Conservation (phyloP, 2,797 vertebrate genomes). For the Sebastes aleutianus region DNA sequence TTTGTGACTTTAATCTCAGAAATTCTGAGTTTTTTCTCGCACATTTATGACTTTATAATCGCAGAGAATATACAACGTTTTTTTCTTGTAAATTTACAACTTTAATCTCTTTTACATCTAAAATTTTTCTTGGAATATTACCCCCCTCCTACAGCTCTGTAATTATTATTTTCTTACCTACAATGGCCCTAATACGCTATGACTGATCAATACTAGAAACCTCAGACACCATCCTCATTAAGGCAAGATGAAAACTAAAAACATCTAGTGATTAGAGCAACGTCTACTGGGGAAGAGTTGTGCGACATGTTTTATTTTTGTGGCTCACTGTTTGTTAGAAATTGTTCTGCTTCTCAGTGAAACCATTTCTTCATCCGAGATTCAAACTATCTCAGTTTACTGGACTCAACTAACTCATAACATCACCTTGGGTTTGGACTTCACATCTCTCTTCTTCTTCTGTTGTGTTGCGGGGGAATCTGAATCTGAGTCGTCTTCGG, state of each 20-base stretch:
- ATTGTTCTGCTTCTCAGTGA: background rate
- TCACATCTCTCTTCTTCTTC: slow-evolving; percentile 42
- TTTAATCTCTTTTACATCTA: no score
- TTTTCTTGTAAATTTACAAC: no score
- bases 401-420: background rate
- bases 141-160: accelerated
- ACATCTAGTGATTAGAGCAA: background rate
- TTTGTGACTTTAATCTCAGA: no score
- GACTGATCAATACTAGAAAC: background rate
- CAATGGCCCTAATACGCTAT: no score
- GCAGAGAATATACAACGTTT: no score
- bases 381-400: background rate
- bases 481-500: slow-evolving; percentile 79
- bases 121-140: no score
- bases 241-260: background rate
- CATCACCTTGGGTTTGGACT: slow-evolving; percentile 63
- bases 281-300: background rate
- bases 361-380: background rate
- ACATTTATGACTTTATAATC: no score
- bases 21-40: no score
- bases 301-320: background rate
- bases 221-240: background rate
- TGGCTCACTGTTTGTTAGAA: background rate
- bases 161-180: no score
- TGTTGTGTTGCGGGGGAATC: slow-evolving; percentile 66